Evolutionary conservation across 1,140 invertebrate genomes (phyloP).

Genomic region (Meloidogyne exigua): DNA sequence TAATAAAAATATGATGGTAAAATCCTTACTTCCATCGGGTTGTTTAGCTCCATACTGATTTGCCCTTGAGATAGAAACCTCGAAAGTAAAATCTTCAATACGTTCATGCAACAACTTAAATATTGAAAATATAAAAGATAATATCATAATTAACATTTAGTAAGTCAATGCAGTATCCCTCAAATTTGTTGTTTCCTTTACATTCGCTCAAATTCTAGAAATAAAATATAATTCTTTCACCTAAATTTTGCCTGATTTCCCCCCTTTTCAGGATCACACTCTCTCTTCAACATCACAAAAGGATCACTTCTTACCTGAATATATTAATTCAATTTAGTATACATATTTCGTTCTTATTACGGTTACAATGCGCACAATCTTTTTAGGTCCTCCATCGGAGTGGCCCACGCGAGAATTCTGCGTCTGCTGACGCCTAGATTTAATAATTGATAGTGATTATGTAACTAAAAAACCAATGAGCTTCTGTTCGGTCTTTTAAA

Average conservation of each 20-base stretch:
- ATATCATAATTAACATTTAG: constrained; percentile 24
- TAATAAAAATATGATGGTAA: background rate
- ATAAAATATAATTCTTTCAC: background rate
- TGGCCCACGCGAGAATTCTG: constrained; percentile 11
- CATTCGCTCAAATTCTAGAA: constrained; percentile 55
- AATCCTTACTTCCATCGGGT: constrained; percentile 18
- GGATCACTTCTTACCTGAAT: constrained; percentile 42
- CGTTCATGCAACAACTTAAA: constrained; percentile 43
- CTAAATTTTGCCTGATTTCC: background rate
- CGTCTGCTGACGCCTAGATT: background rate
- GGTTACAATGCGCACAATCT: constrained; percentile 40
- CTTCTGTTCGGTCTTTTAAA: constrained; percentile 54
- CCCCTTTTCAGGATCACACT: constrained; percentile 33
- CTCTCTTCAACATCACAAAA: constrained; percentile 62
- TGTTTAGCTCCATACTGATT: constrained; percentile 43
- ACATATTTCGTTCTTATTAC: background rate
- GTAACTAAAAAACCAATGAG: constrained; percentile 31
- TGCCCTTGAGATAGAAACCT: constrained; percentile 44
- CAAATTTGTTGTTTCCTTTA: constrained; percentile 62
- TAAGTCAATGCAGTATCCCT: constrained; percentile 65
- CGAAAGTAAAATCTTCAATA: constrained; percentile 60
- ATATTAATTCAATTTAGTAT: background rate
- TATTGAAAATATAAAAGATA: constrained; percentile 39
- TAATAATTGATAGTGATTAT: background rate
- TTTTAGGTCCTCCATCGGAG: constrained; percentile 42